Evolutionary conservation across 2,888 invertebrate species (phyloP).

Genomic region (Acronicta leporina): DNA sequence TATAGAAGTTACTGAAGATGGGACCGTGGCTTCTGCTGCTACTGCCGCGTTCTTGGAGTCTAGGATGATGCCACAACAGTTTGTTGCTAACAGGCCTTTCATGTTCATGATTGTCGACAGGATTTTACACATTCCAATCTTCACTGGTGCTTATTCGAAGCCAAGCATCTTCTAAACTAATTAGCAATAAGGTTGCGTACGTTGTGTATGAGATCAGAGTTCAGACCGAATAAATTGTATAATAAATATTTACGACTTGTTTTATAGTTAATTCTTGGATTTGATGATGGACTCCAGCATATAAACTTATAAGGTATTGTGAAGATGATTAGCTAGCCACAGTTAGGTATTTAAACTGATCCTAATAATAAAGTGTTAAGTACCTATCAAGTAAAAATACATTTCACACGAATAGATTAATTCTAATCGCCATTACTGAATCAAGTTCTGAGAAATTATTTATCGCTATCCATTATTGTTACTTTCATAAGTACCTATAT

Average conservation of each 20-base stretch:
- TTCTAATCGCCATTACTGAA: not conserved
- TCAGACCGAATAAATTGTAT: constrained; percentile 12
- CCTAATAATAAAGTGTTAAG: not conserved
- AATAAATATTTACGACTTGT: constrained; percentile 3
- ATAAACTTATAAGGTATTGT: not conserved
- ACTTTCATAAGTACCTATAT: too few species aligned
- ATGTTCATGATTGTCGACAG: constrained; percentile 81
- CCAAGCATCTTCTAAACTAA: constrained; percentile 67
- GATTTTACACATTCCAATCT: constrained; percentile 68
- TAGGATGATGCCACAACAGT: constrained; percentile 61
- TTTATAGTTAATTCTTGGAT: constrained; percentile 13
- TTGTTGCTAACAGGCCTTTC: constrained; percentile 76
- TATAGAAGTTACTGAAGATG: constrained; percentile 80
- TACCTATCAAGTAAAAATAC: constrained; percentile 2
- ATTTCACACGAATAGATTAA: not conserved
- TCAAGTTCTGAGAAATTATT: too few species aligned
- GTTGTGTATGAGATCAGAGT: not conserved
- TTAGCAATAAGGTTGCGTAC: constrained; percentile 1
- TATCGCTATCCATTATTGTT: too few species aligned
- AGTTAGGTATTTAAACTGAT: not conserved
- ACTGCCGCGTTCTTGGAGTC: constrained; percentile 61
- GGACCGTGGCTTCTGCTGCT: constrained; percentile 70
- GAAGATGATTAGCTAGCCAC: not conserved
- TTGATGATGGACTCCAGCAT: not conserved
- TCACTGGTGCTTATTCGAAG: constrained; percentile 80